These are phyloP conservation scores for Drosophila melanogaster DNA, from an alignment of 1,140 invertebrate genomes.

Conservation along the genomic window DNA sequence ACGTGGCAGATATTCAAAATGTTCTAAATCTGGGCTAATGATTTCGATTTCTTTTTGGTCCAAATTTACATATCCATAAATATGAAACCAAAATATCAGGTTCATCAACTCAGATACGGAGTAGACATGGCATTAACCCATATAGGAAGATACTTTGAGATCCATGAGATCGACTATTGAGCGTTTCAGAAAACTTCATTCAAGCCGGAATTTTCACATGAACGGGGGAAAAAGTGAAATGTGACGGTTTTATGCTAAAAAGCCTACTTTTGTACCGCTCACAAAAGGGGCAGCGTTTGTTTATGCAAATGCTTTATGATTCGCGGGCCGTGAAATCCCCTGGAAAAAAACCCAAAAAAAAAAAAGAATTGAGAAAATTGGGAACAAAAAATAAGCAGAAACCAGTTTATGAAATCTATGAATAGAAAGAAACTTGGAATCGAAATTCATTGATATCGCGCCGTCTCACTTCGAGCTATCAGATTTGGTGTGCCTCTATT, in stretches of 20 bases:
- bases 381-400: conserved; percentile 5
- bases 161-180: conserved; percentile 8
- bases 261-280: conserved; percentile 23
- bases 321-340: conserved; percentile 40
- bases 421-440: conserved; percentile 5
- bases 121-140: conserved; percentile 64
- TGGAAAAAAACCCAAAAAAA: conserved; percentile 17
- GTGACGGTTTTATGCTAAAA: conserved; percentile 71
- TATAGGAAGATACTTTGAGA: conserved; percentile 35
- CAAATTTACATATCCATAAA: conserved; percentile 50
- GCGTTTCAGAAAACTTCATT: conserved; percentile 32
- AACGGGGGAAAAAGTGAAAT: conserved; percentile 64
- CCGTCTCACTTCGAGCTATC: conserved; percentile 18
- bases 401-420: conserved; percentile 29
- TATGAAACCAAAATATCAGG: conserved; percentile 63
- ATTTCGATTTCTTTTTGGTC: conserved; percentile 39
- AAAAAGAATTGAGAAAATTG: conserved; percentile 24
- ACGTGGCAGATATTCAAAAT: conserved; percentile 25
- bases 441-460: conserved; percentile 23
- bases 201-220: conserved; percentile 41
- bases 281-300: conserved; percentile 63
- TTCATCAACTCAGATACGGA: conserved; percentile 56
- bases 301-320: conserved; percentile 75
- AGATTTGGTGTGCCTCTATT: conserved; percentile 21
- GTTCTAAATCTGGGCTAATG: conserved; percentile 73